Base-by-base conservation (phyloP, 2,888 invertebrate species). In the Drosophila pseudotakahashii region DNA sequence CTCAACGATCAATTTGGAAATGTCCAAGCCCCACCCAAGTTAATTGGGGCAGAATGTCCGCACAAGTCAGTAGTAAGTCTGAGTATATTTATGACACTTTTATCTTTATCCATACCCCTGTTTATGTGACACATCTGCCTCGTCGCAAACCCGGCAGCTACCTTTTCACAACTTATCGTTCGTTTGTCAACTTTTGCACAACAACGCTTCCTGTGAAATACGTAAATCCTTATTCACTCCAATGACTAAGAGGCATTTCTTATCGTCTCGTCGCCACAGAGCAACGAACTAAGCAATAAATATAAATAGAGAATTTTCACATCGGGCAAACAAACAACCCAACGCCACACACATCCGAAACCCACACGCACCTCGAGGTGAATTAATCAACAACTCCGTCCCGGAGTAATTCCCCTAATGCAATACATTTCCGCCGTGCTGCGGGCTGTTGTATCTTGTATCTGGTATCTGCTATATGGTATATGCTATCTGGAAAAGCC, bases 351-450 rank as follows among this genome's bases (percentile, higher is more conserved):
- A 32, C 51, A 37, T 67, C 32, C 42, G 62, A 51, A 69, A 45
- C 61, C 23, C 41, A 48, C 62, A 50, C 55, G 45, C 50, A 62
- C 42, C 53, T 61, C 60, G 58, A 57, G 70, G 62, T 69, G 80
- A 78, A 80, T 80, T 80, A 80, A 83, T 80, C 83, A 82, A 76
- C 80, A 73, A 44, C 36, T 51, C 61, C 41, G 41, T 54, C 69
- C 69, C 69, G 36, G 62, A 50, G 77, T 75, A 83, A 81, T 84
- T 81, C 81, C 75, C 79, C 78, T 84, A 81, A 81, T 84, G 81
- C 81, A 84, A 73, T 62, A 73, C 81, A 84, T 81, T 81, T 81
- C 81, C 81, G 84, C 59, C 70, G 50, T 73, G 70, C 70, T 71
- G 63, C 63, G 71, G 69, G 75, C 75, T 78, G 61, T 26, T 42